These are phyloP conservation scores for Notodromas monacha DNA, from an alignment of 2,888 invertebrate species.

Conservation along the genomic window DNA sequence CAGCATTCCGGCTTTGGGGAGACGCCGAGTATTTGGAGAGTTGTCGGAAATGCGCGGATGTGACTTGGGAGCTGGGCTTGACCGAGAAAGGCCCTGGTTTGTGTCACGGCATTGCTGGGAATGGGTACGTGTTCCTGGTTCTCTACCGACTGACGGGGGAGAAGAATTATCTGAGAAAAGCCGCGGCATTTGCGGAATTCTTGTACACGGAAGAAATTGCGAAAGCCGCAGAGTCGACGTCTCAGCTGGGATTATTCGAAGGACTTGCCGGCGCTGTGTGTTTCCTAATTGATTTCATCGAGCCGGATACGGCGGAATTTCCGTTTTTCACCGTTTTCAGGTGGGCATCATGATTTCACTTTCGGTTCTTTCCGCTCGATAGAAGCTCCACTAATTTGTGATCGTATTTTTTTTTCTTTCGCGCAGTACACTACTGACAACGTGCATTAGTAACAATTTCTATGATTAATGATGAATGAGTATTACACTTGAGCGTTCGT, in stretches of 20 bases:
- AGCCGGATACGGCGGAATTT: conserved; percentile 37
- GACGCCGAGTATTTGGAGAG: conserved; percentile 31
- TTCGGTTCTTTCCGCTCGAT: too few species aligned
- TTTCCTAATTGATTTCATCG: conserved; percentile 36
- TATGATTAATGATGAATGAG: too few species aligned
- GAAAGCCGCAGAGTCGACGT: conserved; percentile 31
- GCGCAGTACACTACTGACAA: too few species aligned
- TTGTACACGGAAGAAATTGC: conserved; percentile 30
- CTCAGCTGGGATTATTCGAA: conserved; percentile 50
- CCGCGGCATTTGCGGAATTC: conserved; percentile 39
- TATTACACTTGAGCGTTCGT: too few species aligned
- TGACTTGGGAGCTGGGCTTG: conserved; percentile 46
- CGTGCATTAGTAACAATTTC: too few species aligned
- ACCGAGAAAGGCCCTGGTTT: conserved; percentile 50
- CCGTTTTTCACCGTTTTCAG: conserved; percentile 43
- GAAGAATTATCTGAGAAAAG: conserved; percentile 32
- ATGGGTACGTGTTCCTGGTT: conserved; percentile 41
- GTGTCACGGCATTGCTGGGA: conserved; percentile 58
- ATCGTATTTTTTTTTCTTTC: too few species aligned
- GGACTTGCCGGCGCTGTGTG: conserved; percentile 58
- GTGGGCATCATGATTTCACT: not conserved
- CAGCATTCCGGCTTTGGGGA: conserved; percentile 32
- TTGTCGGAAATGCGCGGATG: conserved; percentile 34
- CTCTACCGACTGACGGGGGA: conserved; percentile 38
- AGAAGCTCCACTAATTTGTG: too few species aligned